These are phyloP conservation scores for Acleris laterana DNA, from an alignment of 2,888 invertebrate genomes.

Conservation along the genomic window DNA sequence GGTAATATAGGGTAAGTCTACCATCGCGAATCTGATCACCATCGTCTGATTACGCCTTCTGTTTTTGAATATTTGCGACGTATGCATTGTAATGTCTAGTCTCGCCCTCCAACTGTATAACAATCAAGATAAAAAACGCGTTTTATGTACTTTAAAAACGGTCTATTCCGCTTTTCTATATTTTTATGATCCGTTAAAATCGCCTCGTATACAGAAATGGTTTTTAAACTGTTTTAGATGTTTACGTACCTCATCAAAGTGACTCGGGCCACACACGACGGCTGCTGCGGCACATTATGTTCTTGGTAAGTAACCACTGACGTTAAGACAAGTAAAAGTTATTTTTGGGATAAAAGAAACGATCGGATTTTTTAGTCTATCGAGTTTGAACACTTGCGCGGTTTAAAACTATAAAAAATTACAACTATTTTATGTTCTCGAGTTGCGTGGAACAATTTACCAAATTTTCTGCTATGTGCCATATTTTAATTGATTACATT, in stretches of 20 bases:
- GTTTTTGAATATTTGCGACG: too few species aligned
- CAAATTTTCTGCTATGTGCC: too few species aligned
- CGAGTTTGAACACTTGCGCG: too few species aligned
- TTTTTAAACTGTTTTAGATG: conserved; percentile 28
- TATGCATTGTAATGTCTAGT: not conserved
- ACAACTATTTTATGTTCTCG: too few species aligned
- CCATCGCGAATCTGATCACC: too few species aligned
- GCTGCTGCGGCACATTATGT: conserved; percentile 1
- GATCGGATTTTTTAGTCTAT: not conserved
- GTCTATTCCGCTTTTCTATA: conserved; percentile 17
- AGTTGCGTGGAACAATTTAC: too few species aligned
- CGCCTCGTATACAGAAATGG: conserved; percentile 31
- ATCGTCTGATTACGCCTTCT: too few species aligned
- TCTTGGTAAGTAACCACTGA: conserved; percentile 22
- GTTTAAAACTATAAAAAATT: too few species aligned
- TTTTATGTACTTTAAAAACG: conserved; percentile 14
- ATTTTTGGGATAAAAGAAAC: not conserved
- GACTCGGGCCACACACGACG: conserved; percentile 34
- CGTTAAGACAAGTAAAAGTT: too few species aligned
- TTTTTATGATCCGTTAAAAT: conserved; percentile 37
- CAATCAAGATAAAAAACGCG: not conserved
- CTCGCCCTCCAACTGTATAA: not conserved
- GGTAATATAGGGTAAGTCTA: too few species aligned
- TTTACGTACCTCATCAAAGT: conserved; percentile 35
- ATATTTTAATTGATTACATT: too few species aligned